Evolutionary conservation across 2,113 vertebrate genomes (phyloP).

Genomic region (Grammomys surdaster): DNA sequence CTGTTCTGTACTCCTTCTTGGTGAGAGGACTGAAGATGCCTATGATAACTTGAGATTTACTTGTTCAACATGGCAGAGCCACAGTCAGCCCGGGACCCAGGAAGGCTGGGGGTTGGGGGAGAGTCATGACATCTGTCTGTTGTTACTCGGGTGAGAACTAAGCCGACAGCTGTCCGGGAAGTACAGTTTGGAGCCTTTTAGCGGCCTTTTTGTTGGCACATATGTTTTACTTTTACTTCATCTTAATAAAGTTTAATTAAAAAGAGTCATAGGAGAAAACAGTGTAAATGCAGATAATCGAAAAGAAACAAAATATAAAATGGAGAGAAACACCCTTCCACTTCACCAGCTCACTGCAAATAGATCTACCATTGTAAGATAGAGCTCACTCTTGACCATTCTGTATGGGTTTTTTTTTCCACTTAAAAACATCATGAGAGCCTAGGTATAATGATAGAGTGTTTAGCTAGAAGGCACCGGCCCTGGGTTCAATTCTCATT

Average conservation of each 20-base stretch:
- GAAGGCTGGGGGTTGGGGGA: neutral
- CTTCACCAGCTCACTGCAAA: neutral
- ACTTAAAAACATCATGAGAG: constrained; percentile 8
- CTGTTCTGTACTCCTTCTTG: neutral
- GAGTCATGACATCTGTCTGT: neutral
- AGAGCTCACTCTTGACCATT: neutral
- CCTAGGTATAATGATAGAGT: neutral
- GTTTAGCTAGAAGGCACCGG: neutral
- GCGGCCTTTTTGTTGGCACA: neutral
- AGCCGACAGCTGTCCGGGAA: neutral
- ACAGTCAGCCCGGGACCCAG: neutral
- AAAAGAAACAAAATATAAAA: neutral
- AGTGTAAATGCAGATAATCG: neutral
- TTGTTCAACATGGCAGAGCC: neutral
- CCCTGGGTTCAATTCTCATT: neutral
- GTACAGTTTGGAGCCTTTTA: constrained; percentile 19
- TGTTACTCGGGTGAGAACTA: neutral
- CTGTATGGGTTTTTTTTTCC: constrained; percentile 9
- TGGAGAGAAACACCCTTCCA: neutral
- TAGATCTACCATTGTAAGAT: neutral
- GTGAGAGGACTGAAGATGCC: neutral
- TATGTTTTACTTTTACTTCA: neutral
- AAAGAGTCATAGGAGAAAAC: constrained; percentile 8
- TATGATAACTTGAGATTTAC: neutral
- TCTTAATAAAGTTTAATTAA: neutral